phyloP scores from a whole-genome alignment of 2,113 vertebrate genomes.

The Crotalus viridis region DNA sequence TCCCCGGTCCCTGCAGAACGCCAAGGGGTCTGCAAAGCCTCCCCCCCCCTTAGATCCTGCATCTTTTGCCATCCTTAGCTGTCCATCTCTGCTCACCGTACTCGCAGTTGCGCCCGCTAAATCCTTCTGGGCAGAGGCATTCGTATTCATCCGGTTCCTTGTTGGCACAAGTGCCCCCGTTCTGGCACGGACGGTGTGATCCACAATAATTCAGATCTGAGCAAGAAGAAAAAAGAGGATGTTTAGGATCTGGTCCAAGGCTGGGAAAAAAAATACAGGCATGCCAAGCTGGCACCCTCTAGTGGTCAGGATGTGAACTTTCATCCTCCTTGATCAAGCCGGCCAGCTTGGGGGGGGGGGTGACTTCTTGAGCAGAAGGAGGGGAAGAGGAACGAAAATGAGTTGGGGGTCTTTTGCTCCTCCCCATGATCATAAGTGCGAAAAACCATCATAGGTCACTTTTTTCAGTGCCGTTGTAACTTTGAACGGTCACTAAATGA shows the following conservation, averaged over 20 bases:
- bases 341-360: not conserved
- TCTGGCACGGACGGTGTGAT: conserved; percentile 78
- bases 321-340: not conserved
- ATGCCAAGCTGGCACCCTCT: not conserved
- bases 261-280: no score
- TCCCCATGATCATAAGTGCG: no score
- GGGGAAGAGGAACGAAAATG: not conserved
- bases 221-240: not conserved
- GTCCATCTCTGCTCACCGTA: conserved; percentile 61
- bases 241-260: not conserved
- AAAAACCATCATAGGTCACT: no score
- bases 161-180: conserved; percentile 78
- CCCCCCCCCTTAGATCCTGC: no score
- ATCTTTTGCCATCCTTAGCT: accelerated
- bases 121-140: conserved; percentile 78
- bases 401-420: not conserved
- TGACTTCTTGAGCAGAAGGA: not conserved
- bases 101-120: conserved; percentile 75
- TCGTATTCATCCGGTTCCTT: conserved; percentile 79
- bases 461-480: no score
- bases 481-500: no score
- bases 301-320: not conserved
- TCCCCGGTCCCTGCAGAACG: not conserved
- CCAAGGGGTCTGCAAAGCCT: not conserved
- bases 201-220: conserved; percentile 82